Base-by-base conservation (phyloP, 1,140 invertebrate genomes). In the Papilio helenus region DNA sequence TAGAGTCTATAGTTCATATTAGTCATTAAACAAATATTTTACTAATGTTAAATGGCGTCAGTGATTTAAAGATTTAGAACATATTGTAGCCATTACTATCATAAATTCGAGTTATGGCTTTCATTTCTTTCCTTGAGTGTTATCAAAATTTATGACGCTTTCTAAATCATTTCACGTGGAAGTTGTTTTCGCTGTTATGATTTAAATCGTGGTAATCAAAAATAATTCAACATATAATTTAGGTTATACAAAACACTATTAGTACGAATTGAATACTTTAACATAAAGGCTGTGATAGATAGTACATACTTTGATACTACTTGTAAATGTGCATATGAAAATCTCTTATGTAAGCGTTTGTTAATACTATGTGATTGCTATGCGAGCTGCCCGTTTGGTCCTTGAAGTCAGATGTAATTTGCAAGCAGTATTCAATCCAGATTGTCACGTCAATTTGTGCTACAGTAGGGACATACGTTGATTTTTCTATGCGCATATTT, bases 311-410 rank as follows among this genome's bases (percentile, higher is more conserved):
- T 23, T 16, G 12, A 23, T 12, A 9, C 12, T 20, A 61, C 20
- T 61, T 61, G 26, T 61, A 61, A 23, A 61, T 61, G 55, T 61
- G 9, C 8, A 61, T 23, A 61, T 26, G 9, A 61, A 61, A 23
- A 49, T 51, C 49, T 83, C 68, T 72, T 81, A 34, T 20, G 34
- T 72, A 82, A 76, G 61, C 71, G 72, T 83, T 79, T 80, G 80
- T 68, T 71, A 29, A 68, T 68, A 34, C 61, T 29, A 29, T 26
- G 3, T 68, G 61, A 68, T 68, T 68, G 26, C 26, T 68, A 68
- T 68, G 26, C 61, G 26, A 34, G 26, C 34, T 68, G 61, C 3
- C 34, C 16, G 16, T 44, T 44, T 72, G 34, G 16, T 42, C 26
- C 68, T 72, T 42, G 72, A 74, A 44, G 72, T 74, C 72, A 74